Evolutionary conservation across 1,140 invertebrate genomes (phyloP).

Genomic region (Elysia chlorotica): DNA sequence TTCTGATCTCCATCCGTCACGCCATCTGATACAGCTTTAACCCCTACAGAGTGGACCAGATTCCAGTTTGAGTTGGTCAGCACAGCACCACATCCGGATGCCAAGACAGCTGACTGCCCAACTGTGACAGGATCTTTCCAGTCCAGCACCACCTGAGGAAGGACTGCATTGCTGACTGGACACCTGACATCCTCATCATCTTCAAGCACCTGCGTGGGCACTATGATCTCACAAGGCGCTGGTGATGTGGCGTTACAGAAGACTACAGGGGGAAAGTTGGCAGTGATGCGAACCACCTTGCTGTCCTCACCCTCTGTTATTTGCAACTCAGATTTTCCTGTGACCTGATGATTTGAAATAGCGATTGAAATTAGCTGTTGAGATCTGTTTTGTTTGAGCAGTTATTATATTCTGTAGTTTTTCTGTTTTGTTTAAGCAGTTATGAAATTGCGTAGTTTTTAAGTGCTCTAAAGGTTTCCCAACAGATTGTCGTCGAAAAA

Average conservation of each 20-base stretch:
- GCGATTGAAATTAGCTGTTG: too few relatives aligned
- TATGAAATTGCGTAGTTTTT: too few relatives aligned
- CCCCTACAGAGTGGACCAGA: conserved; percentile 15
- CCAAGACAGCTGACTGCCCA: too few relatives aligned
- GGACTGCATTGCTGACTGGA: background rate
- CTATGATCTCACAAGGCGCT: conserved; percentile 15
- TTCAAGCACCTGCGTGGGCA: background rate
- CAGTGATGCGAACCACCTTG: conserved; percentile 18
- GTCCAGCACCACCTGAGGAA: conserved; percentile 28
- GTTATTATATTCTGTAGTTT: too few relatives aligned
- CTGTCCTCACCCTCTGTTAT: conserved; percentile 28
- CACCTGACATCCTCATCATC: conserved; percentile 8
- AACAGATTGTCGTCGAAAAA: too few relatives aligned
- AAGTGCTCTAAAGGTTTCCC: too few relatives aligned
- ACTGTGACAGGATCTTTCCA: too few relatives aligned
- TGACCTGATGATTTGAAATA: too few relatives aligned
- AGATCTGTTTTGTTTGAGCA: too few relatives aligned
- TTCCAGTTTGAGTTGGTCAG: conserved; percentile 37
- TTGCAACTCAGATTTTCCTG: too few relatives aligned
- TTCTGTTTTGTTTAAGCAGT: too few relatives aligned
- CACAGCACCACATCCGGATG: conserved; percentile 24
- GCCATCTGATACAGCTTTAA: conserved; percentile 37
- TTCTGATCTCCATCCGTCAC: conserved; percentile 34
- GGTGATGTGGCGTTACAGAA: conserved; percentile 23
- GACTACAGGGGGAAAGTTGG: conserved; percentile 32